A percentile compares a stretch with the other conserved stretches of the same genome.
Evolutionary conservation across 2,888 invertebrate genomes (phyloP).

Genomic region (Calameuta filiformis): DNA sequence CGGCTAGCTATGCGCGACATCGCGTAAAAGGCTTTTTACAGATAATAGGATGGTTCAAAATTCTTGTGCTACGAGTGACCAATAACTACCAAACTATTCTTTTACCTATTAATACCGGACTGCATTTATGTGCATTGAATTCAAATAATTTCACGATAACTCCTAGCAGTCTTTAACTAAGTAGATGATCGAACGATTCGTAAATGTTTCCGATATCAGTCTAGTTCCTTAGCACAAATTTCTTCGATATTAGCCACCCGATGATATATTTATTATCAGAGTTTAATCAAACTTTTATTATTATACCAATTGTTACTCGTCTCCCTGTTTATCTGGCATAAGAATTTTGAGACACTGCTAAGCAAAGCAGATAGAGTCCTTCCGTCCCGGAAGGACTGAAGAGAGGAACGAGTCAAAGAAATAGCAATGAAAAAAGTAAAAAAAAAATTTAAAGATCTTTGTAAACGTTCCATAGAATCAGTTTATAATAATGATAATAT

Average conservation of each 20-base stretch:
- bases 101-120: not conserved
- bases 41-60: constrained; percentile 14
- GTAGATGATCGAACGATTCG: not conserved
- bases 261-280: not conserved
- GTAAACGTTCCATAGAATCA: constrained; percentile 1
- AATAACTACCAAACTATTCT: not conserved
- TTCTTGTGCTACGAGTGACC: constrained; percentile 6
- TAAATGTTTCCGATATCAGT: not conserved
- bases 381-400: not conserved
- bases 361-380: not conserved
- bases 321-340: not conserved
- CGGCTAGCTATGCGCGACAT: constrained; percentile 13
- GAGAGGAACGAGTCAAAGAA: not conserved
- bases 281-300: not conserved
- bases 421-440: not conserved
- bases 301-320: not conserved
- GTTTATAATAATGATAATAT: not conserved
- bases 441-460: not conserved
- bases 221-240: not conserved
- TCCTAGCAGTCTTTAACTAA: not conserved
- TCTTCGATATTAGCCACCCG: not conserved
- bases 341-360: not conserved
- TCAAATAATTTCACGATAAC: not conserved
- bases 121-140: not conserved
- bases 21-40: constrained; percentile 13